A percentile compares a stretch with the other conserved stretches of the same genome.
Evolutionary conservation across 1,140 invertebrate genomes (phyloP).

Genomic region (Dolichoris vasculosae): DNA sequence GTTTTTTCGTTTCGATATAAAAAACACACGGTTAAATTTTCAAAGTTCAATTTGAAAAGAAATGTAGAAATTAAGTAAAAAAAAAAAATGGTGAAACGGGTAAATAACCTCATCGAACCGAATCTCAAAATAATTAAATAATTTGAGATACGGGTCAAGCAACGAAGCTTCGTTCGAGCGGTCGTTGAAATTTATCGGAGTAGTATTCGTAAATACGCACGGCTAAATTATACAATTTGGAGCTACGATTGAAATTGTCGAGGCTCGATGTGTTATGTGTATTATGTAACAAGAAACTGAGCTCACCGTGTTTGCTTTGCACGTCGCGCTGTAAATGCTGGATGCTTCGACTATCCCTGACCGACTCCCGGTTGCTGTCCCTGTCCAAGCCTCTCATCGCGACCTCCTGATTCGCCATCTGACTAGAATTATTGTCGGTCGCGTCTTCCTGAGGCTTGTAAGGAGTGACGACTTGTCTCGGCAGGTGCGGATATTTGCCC

Average conservation of each 20-base stretch:
- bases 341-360: slow-evolving; percentile 59
- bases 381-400: slow-evolving; percentile 56
- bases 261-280: background rate
- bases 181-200: background rate
- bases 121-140: no score
- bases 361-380: slow-evolving; percentile 69
- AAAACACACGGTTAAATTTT: no score
- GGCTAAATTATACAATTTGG: background rate
- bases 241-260: background rate
- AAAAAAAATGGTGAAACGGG: no score
- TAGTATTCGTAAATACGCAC: background rate
- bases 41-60: no score
- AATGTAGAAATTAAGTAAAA: no score
- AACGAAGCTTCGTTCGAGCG: background rate
- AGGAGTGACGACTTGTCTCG: slow-evolving; percentile 89
- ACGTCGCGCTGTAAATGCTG: slow-evolving; percentile 60
- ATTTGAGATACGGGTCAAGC: no score
- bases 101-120: no score
- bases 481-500: slow-evolving; percentile 85
- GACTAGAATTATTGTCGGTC: slow-evolving; percentile 71
- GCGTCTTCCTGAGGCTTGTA: slow-evolving; percentile 89
- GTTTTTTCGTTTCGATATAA: no score
- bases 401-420: slow-evolving; percentile 63
- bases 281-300: background rate
- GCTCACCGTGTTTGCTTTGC: slow-evolving; percentile 67